phyloP scores from a whole-genome alignment of 2,888 invertebrate species.

The Caenorhabditis becei region DNA sequence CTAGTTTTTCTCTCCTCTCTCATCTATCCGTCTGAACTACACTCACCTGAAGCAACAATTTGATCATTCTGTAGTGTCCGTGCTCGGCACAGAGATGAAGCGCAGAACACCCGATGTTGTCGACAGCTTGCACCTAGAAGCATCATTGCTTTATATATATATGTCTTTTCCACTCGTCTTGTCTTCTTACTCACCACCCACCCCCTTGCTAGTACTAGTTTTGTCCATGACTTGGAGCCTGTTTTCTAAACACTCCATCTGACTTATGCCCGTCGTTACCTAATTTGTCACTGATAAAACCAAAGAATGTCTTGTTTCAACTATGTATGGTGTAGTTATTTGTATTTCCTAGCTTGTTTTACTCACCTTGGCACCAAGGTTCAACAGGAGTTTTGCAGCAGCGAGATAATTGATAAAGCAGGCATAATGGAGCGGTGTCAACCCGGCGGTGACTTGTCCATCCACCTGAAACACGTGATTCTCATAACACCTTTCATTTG shows the following conservation, averaged over 20 bases:
- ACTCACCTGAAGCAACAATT: constrained; percentile 75
- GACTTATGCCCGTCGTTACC: constrained; percentile 29
- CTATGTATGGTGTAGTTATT: constrained; percentile 18
- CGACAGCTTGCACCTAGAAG: constrained; percentile 86
- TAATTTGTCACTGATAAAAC: constrained; percentile 44
- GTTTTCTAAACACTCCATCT: constrained; percentile 35
- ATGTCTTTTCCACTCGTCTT: constrained; percentile 4
- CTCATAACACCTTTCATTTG: background rate
- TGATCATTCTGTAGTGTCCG: constrained; percentile 81
- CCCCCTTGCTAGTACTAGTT: constrained; percentile 38
- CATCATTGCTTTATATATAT: constrained; percentile 8
- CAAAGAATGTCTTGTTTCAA: constrained; percentile 8
- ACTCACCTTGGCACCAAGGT: constrained; percentile 84
- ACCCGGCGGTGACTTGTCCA: constrained; percentile 90
- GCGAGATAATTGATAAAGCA: constrained; percentile 90
- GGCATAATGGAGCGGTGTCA: constrained; percentile 93
- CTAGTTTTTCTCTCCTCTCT: no score
- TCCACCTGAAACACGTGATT: constrained; percentile 84
- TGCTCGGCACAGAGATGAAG: constrained; percentile 91
- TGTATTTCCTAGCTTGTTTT: background rate
- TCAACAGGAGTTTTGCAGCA: constrained; percentile 89
- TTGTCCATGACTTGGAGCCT: constrained; percentile 44
- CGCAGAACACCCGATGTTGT: constrained; percentile 90
- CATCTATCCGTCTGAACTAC: background rate
- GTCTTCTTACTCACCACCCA: constrained; percentile 21